These are phyloP conservation scores for Apamea anceps DNA, from an alignment of 2,888 invertebrate species.

Conservation along the genomic window DNA sequence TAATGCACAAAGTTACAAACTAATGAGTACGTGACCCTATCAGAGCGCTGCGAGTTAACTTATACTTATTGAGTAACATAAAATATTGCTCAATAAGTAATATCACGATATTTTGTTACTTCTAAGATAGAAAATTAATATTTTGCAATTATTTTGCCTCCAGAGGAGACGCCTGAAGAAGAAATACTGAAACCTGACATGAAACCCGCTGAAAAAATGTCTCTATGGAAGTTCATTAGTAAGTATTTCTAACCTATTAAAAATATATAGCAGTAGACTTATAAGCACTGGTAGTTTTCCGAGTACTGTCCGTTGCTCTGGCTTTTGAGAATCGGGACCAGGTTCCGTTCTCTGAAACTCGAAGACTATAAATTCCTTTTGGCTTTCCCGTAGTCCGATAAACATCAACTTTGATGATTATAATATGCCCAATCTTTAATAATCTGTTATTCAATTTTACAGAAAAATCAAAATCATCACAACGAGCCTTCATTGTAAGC, in stretches of 20 bases:
- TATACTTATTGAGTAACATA: background rate
- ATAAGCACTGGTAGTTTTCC: too few relatives aligned
- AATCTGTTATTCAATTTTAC: conserved; percentile 45
- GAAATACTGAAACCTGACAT: conserved; percentile 63
- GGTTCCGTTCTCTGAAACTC: too few relatives aligned
- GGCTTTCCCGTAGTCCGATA: background rate
- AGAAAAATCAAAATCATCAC: conserved; percentile 80
- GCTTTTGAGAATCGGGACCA: background rate
- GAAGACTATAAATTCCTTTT: too few relatives aligned
- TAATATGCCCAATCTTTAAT: too few relatives aligned
- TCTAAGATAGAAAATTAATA: background rate
- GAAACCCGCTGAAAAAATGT: conserved; percentile 68
- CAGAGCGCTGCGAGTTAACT: too few relatives aligned
- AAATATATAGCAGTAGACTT: background rate
- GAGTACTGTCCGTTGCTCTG: too few relatives aligned
- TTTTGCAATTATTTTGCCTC: background rate
- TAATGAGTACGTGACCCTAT: background rate
- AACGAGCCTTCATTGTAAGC: conserved; percentile 73
- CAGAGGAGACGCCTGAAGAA: conserved; percentile 64
- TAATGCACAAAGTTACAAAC: background rate
- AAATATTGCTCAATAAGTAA: background rate
- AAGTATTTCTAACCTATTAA: conserved; percentile 57
- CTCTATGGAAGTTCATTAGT: conserved; percentile 78
- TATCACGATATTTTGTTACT: background rate
- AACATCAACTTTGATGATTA: background rate